Percentiles rank a stretch among this genome's conserved stretches.
phyloP scores from a whole-genome alignment of 1,140 invertebrate species.

The Drosophila persimilis region DNA sequence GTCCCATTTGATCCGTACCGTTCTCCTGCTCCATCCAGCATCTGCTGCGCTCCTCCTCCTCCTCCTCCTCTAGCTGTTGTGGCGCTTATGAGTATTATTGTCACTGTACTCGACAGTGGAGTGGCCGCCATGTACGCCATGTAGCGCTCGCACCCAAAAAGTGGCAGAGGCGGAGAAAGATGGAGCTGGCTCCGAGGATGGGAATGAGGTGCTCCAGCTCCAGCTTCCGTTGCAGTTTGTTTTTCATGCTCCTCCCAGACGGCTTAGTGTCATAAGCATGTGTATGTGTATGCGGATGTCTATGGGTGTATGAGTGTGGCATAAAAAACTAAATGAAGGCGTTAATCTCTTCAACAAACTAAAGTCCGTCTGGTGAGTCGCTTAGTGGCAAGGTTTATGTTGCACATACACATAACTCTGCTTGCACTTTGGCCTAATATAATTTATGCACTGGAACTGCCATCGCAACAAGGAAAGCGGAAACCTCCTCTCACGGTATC shows the following conservation, averaged over 20 bases:
- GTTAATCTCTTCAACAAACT: constrained; percentile 78
- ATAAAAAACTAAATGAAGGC: constrained; percentile 71
- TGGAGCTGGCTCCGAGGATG: constrained; percentile 6
- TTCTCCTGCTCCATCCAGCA: background rate
- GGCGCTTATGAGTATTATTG: constrained; percentile 66
- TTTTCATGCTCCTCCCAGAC: constrained; percentile 64
- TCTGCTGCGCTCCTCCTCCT: background rate
- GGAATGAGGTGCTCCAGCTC: constrained; percentile 39
- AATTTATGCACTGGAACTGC: constrained; percentile 70
- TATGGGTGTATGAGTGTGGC: constrained; percentile 42
- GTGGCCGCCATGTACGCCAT: constrained; percentile 72
- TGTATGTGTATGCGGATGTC: background rate
- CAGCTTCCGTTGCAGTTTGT: constrained; percentile 74
- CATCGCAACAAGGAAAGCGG: constrained; percentile 13
- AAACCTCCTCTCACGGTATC: constrained; percentile 22
- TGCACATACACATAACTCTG: constrained; percentile 61
- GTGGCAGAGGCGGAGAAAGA: constrained; percentile 45
- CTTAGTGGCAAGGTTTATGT: constrained; percentile 53
- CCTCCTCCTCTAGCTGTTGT: constrained; percentile 42
- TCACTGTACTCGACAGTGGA: constrained; percentile 75
- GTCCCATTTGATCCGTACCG: background rate
- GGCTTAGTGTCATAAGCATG: constrained; percentile 66
- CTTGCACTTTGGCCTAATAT: constrained; percentile 76
- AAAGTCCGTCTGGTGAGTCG: constrained; percentile 46
- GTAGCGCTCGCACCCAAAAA: constrained; percentile 43